phyloP scores from a whole-genome alignment of 2,113 vertebrate species.

The Puffinus mauretanicus region DNA sequence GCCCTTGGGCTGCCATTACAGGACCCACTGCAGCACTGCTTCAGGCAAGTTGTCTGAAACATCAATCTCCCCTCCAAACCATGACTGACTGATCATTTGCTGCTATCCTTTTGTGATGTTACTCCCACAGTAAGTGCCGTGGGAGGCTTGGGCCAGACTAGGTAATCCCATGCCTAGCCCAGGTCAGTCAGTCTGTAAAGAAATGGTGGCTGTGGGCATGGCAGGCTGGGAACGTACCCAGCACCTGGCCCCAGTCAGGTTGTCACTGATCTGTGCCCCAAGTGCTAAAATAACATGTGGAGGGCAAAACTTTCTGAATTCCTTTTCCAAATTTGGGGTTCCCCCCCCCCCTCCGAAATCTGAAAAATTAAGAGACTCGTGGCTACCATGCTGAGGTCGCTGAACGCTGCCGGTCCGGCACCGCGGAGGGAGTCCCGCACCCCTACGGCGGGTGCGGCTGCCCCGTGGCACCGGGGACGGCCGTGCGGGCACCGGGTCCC shows the following conservation, averaged over 20 bases:
- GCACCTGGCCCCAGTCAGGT: not conserved
- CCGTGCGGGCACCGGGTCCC: too few relatives aligned
- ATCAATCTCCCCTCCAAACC: too few relatives aligned
- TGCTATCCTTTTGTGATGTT: rapidly evolving
- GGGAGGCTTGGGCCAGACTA: not conserved
- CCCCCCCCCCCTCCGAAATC: not conserved
- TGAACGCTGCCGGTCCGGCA: not conserved
- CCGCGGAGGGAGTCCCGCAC: too few relatives aligned
- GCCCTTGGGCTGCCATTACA: not conserved
- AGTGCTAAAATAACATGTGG: not conserved
- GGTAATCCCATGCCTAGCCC: not conserved
- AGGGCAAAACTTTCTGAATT: not conserved
- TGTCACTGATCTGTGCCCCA: not conserved
- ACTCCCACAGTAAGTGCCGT: rapidly evolving
- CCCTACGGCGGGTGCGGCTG: not conserved
- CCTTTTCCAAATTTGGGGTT: not conserved
- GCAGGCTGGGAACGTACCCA: too few relatives aligned
- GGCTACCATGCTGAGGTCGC: not conserved
- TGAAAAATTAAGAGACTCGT: not conserved
- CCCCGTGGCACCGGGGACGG: too few relatives aligned
- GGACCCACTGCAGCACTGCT: not conserved
- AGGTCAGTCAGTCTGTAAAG: not conserved
- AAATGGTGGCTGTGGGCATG: not conserved
- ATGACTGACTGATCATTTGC: rapidly evolving
- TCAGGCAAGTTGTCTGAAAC: not conserved